Evolutionary conservation across 2,113 vertebrate species (phyloP), one percentile per base, ranked within the genome.

Genomic region (Leptobrachium leishanense): DNA sequence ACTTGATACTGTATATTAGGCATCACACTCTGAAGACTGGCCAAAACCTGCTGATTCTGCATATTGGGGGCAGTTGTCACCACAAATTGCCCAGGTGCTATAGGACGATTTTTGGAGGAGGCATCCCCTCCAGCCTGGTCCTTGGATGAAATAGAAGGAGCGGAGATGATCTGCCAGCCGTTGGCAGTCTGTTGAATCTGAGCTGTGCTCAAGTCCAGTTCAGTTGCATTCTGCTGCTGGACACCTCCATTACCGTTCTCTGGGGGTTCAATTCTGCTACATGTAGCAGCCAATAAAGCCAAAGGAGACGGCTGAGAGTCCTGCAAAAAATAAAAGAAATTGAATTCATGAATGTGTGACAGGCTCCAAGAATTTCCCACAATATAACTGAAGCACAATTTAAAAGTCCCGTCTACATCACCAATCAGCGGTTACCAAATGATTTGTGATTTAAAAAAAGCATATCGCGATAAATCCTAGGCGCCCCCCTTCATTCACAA

Each of bases 1-100:
- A 98, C 95, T 90, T 98, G 97, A 86, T 99, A 99, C 85, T 98
- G 97, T 87, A 98, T 95, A 69, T 97, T 98, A 0, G 96, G 96
- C 90, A 98, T 88, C 15, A 97, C 83, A 0, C 97, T 92, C 0
- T 95, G 94, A 80, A 98, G 87, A 15, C 96, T 90, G 7, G 96
- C 94, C 31, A 98, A 90, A 62, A 98, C 91, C 86, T 97, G 97
- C 85, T 97, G 96, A 84, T 95, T 95, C 86, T 96, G 96, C 44
- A 90, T 85, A 40, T 82, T 87, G 39, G 95, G 92, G 1, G 94
- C 83, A 5, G 96, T 87, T 1, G 97, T 89, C 31, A 98, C 93
- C 70, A 98, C 94, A 10, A 93, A 97, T 57, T 94, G 97, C 79
- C 89, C 90, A 2, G 90, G 43, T 9, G 93, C 89, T 0, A 92